Evolutionary conservation across 2,888 invertebrate species (phyloP).

Genomic region (Lasioglossum villosulum): DNA sequence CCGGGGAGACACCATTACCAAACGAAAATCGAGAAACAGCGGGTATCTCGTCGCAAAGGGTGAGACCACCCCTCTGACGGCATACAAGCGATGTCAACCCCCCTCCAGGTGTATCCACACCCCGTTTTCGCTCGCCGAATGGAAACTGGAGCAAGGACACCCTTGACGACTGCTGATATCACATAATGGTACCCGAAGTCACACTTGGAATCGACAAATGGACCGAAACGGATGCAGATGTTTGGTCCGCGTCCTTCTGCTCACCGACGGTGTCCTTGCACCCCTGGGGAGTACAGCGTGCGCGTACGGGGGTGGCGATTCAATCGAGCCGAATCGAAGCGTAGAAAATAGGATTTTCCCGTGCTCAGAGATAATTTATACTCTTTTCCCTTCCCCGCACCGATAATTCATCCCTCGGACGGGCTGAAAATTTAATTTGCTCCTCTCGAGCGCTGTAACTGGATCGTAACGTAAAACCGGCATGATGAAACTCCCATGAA

Average conservation of each 20-base stretch:
- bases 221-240: constrained; percentile 70
- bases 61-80: constrained; percentile 62
- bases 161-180: constrained; percentile 47
- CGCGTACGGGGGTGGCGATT: constrained; percentile 19
- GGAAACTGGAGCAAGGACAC: constrained; percentile 80
- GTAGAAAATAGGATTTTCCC: constrained; percentile 33
- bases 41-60: neutral
- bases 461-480: neutral
- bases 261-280: constrained; percentile 23
- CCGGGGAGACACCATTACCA: neutral
- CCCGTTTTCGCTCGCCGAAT: constrained; percentile 40
- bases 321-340: constrained; percentile 31
- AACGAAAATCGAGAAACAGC: constrained; percentile 17
- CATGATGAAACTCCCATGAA: neutral
- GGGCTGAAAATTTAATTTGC: constrained; percentile 41
- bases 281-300: neutral
- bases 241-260: constrained; percentile 46
- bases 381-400: neutral
- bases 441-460: neutral
- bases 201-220: constrained; percentile 64
- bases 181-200: constrained; percentile 48
- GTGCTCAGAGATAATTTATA: constrained; percentile 17
- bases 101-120: constrained; percentile 51
- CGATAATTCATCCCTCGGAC: constrained; percentile 14
- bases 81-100: constrained; percentile 53